A percentile compares a stretch with the other conserved stretches of the same genome.
Conservation (phyloP, 2,888 invertebrate species). For the Chirona hameri region DNA sequence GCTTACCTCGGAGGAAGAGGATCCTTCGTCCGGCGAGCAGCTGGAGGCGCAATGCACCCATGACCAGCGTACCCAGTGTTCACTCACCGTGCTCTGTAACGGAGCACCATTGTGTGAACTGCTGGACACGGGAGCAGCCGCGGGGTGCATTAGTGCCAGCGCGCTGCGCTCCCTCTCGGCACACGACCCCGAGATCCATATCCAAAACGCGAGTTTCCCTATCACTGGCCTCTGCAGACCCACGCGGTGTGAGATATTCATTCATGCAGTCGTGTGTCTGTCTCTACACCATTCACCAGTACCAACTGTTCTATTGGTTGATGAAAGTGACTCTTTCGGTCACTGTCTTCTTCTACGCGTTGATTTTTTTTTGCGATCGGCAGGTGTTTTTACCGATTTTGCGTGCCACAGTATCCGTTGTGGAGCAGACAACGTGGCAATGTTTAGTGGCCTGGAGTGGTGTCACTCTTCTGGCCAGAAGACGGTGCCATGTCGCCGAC, state of each 20-base stretch:
- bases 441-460: not conserved
- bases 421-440: not conserved
- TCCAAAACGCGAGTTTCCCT: not conserved
- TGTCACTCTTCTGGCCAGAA: too few species aligned
- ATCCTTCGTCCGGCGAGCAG: too few species aligned
- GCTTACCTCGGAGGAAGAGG: too few species aligned
- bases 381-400: not conserved
- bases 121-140: too few species aligned
- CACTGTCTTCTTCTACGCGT: not conserved
- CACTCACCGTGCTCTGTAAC: too few species aligned
- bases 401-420: not conserved
- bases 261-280: not conserved
- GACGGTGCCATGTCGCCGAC: not conserved
- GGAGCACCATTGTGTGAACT: too few species aligned
- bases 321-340: not conserved
- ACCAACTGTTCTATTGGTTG: not conserved
- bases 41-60: too few species aligned
- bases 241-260: not conserved
- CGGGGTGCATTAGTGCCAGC: too few species aligned
- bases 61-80: too few species aligned
- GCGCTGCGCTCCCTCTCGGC: too few species aligned
- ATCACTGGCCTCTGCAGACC: not conserved
- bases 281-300: not conserved
- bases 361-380: not conserved
- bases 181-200: not conserved